Evolutionary conservation across 1,140 invertebrate species (phyloP).

Genomic region (Drosophila sproati): DNA sequence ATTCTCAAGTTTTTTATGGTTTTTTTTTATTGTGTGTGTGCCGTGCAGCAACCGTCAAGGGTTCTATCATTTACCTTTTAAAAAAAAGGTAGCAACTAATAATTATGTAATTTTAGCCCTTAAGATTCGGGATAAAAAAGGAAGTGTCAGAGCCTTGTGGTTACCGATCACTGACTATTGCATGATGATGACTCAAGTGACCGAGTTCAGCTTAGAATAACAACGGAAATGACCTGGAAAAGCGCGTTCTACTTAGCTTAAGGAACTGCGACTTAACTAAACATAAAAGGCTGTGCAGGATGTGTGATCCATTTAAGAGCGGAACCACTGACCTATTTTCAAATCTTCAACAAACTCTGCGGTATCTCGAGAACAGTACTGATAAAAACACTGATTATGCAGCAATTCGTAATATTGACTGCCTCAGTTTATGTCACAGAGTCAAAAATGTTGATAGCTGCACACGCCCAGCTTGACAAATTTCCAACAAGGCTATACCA

Average conservation of each 20-base stretch:
- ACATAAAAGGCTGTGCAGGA: constrained; percentile 45
- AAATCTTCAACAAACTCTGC: neutral
- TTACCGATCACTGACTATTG: constrained; percentile 4
- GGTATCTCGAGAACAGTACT: neutral
- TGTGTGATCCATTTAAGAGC: constrained; percentile 46
- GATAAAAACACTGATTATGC: neutral
- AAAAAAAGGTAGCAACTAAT: constrained; percentile 43
- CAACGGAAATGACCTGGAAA: constrained; percentile 75
- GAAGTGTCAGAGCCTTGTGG: constrained; percentile 65
- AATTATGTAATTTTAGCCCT: constrained; percentile 78
- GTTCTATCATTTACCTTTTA: constrained; percentile 30
- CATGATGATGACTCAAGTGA: constrained; percentile 25
- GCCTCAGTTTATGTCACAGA: neutral
- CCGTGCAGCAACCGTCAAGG: constrained; percentile 27
- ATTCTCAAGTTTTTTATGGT: constrained; percentile 79
- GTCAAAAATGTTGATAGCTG: constrained; percentile 41
- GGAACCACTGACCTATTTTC: constrained; percentile 65
- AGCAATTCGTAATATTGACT: constrained; percentile 12
- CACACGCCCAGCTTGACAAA: constrained; percentile 27
- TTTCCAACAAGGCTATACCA: constrained; percentile 24
- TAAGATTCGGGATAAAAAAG: constrained; percentile 53
- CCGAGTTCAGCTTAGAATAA: constrained; percentile 51
- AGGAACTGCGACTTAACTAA: constrained; percentile 8
- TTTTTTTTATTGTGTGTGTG: constrained; percentile 41
- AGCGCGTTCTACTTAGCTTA: constrained; percentile 13